A percentile compares a stretch with the other conserved stretches of the same genome.
phyloP scores from a whole-genome alignment of 2,113 vertebrate species.

The Drymodes brunneopygia region DNA sequence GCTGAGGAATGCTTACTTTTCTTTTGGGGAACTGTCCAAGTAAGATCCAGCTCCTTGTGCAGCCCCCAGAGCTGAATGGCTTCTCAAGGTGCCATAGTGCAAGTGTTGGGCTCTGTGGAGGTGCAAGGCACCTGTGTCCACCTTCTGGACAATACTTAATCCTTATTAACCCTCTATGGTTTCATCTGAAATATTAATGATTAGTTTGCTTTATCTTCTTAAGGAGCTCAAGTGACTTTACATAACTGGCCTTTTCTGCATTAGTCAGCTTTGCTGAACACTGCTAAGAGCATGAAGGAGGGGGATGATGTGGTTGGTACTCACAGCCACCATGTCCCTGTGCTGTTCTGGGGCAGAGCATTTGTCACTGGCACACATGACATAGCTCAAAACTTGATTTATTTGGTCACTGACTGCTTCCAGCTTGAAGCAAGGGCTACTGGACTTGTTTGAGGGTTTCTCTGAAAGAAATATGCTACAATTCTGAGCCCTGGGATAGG shows the following conservation, averaged over 20 bases:
- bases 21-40: not conserved
- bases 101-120: not conserved
- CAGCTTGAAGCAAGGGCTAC: not conserved
- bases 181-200: not conserved
- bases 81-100: accelerated
- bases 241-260: not conserved
- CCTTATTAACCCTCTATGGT: not conserved
- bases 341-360: not conserved
- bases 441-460: not conserved
- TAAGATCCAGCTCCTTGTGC: not conserved
- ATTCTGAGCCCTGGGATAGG: not conserved
- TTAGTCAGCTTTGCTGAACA: not conserved
- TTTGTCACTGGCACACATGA: not conserved
- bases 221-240: not conserved
- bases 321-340: not conserved
- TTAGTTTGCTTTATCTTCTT: not conserved
- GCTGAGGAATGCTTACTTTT: not conserved
- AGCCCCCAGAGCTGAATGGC: not conserved
- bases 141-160: not conserved
- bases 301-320: accelerated
- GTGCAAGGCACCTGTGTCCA: not conserved
- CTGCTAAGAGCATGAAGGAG: accelerated
- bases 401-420: not conserved
- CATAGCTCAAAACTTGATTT: not conserved
- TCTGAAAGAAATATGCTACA: not conserved